Conservation (phyloP, 2,888 invertebrate genomes). For the Tachina grossa region DNA sequence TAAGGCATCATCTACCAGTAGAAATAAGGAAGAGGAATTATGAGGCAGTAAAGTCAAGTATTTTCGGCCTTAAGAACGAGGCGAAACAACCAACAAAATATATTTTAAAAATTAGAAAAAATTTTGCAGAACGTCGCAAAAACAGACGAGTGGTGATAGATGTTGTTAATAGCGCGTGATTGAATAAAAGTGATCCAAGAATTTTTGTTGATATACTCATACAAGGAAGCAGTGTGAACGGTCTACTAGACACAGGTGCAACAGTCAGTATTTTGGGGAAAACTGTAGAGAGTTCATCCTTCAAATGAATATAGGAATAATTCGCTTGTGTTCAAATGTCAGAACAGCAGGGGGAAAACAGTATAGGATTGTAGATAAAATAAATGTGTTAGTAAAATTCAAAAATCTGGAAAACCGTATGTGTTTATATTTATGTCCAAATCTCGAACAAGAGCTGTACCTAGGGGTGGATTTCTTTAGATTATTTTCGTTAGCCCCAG, state of each 20-base stretch:
- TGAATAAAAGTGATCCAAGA: neutral
- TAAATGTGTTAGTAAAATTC: neutral
- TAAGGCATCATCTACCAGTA: slow-evolving; percentile 1
- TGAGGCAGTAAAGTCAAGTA: neutral
- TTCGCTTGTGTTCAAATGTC: neutral
- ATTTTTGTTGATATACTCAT: neutral
- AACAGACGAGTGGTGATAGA: neutral
- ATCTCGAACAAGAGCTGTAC: neutral
- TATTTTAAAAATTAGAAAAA: neutral
- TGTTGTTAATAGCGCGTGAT: neutral
- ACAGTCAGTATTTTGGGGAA: no score
- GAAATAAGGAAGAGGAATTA: neutral
- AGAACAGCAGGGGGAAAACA: neutral
- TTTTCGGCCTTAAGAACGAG: neutral
- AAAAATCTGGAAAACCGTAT: neutral
- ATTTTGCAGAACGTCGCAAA: neutral
- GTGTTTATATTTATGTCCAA: slow-evolving; percentile 8
- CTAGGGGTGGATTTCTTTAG: slow-evolving; percentile 14
- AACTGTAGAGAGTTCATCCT: neutral
- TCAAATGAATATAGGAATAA: neutral
- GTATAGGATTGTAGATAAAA: neutral
- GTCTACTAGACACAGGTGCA: slow-evolving; percentile 1
- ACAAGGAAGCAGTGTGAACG: neutral
- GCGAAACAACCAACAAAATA: neutral
- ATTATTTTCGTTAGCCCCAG: neutral